Conservation (phyloP, 2,113 vertebrate genomes). For the Maylandia zebra region DNA sequence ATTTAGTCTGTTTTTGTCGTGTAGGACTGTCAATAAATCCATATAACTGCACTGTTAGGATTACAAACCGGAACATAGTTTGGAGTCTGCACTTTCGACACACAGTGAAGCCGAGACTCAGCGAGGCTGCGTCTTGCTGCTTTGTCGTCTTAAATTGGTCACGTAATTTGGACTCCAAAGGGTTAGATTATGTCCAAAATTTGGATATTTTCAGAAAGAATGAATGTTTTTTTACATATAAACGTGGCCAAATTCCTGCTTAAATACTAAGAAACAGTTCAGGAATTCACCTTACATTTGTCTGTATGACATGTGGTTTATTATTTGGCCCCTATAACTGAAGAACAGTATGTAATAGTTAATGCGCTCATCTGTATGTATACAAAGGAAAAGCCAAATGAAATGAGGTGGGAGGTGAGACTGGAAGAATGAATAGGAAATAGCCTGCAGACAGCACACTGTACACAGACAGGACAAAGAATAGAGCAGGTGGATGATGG, state of each 20-base stretch:
- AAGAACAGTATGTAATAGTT: rapidly evolving
- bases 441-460: background rate
- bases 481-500: background rate
- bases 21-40: background rate
- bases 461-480: background rate
- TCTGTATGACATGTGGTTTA: background rate
- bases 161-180: background rate
- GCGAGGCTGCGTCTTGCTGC: background rate
- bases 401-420: background rate
- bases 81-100: background rate
- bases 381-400: background rate
- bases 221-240: background rate
- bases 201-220: background rate
- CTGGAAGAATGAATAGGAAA: background rate
- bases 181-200: background rate
- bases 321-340: background rate
- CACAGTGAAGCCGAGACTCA: background rate
- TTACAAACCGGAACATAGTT: background rate
- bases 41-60: background rate
- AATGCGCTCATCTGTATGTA: background rate
- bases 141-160: background rate
- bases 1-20: background rate
- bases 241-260: background rate
- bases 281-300: background rate
- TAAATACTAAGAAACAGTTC: background rate